phyloP scores from a whole-genome alignment of 2,888 invertebrate species.

The Cacoxenus indagator region DNA sequence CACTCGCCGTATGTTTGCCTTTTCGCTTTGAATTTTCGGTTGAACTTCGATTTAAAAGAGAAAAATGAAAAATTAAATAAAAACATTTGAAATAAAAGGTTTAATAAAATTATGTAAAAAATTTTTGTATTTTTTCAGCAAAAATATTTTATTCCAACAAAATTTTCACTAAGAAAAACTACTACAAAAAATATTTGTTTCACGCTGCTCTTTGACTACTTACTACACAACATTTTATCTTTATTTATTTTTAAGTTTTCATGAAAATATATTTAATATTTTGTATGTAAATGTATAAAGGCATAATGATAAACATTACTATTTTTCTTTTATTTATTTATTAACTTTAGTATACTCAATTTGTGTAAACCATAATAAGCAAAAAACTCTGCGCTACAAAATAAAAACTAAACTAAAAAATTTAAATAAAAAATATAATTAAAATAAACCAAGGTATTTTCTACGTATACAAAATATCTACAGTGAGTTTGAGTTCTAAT shows the following conservation, averaged over 20 bases:
- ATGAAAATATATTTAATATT: neutral
- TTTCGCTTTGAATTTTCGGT: neutral
- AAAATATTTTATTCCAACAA: slow-evolving; percentile 5
- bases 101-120: too few species aligned
- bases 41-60: neutral
- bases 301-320: slow-evolving; percentile 3
- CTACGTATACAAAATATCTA: slow-evolving; percentile 10
- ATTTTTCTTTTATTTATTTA: neutral
- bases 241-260: slow-evolving; percentile 28
- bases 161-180: slow-evolving; percentile 1
- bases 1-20: neutral
- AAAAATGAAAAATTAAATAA: neutral
- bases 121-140: neutral
- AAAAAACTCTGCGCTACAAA: neutral
- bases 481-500: neutral
- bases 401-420: neutral
- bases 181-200: neutral
- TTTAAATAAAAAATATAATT: neutral
- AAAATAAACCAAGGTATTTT: neutral
- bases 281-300: neutral
- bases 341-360: neutral
- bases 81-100: neutral
- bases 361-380: neutral
- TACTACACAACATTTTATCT: neutral
- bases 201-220: neutral